Base-by-base conservation (phyloP, 92 coral and sea anemone genomes). In the Siderastrea radians region DNA sequence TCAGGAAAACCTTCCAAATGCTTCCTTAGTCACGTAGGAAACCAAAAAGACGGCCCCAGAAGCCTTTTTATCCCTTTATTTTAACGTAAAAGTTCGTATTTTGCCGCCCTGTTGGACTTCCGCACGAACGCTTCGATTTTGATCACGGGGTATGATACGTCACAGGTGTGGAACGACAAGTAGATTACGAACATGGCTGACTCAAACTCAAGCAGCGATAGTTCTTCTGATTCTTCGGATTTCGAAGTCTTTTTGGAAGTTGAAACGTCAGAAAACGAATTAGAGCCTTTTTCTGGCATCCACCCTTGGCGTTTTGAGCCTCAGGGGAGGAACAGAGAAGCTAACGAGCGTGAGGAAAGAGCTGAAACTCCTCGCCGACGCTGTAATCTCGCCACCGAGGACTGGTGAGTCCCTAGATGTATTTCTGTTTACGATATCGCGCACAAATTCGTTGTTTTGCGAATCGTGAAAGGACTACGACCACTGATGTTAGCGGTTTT, bases 81-180 rank as follows among this genome's bases (percentile, higher is more conserved):
- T 63, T 17, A 55, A 7, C 61, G 12, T 55, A 7, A 1, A 55
- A 61, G 4, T 61, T 61, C 19, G 66, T 61, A 61, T 43, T 67
- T 67, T 67, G 72, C 49, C 48, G 49, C 49, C 26, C 47, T 3
- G 0, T 1, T 43, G 49, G 26, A 7, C 26, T n/a, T 67, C 76
- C 57, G 26, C 76, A 72, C 15, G 17, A 72, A 50, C 73, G 17
- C 73, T 68, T 68, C 51, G 50, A 44, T 44, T 68, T 68, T 44
- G 49, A 13, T 68, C 73, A 72, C 58, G 59, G 49, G 76, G 49
- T 72, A 11, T 67, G 57, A 49, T 49, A 69, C 76, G 76, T 72
- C 76, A 72, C 50, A 68, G 50, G 73, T 68, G 51, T 68, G 51
- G 73, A 68, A 44, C 70, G 51, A 43, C 11, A 44, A 68, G 9